phyloP scores from a whole-genome alignment of 2,888 invertebrate species.

The Epirrita christyi region DNA sequence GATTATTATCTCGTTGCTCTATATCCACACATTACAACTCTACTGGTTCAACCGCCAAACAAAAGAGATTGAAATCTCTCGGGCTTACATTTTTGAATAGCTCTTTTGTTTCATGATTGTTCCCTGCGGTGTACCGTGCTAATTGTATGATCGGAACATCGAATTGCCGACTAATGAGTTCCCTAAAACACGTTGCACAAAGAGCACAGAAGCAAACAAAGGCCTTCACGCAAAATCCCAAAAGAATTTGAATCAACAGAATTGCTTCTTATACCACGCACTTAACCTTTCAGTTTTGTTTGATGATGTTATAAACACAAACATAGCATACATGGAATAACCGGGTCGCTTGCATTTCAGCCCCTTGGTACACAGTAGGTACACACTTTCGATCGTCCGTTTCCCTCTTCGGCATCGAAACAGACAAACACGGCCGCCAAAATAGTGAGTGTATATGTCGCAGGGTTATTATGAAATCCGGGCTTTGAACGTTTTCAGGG shows the following conservation, averaged over 20 bases:
- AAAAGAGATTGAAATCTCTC: constrained; percentile 22
- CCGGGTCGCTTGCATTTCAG: constrained; percentile 55
- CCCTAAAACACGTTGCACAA: constrained; percentile 64
- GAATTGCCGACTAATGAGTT: constrained; percentile 61
- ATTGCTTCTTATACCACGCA: constrained; percentile 63
- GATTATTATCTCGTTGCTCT: constrained; percentile 17
- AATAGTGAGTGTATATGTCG: constrained; percentile 31
- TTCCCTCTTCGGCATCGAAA: constrained; percentile 31
- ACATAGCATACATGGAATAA: constrained; percentile 48
- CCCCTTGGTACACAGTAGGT: constrained; percentile 30
- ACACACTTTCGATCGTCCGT: constrained; percentile 42
- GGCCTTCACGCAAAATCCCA: constrained; percentile 55
- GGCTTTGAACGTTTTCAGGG: too few relatives aligned
- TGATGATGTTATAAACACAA: constrained; percentile 48
- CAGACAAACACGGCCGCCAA: constrained; percentile 32
- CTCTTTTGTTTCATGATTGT: constrained; percentile 43
- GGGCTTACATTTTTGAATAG: constrained; percentile 20
- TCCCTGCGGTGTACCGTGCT: constrained; percentile 46
- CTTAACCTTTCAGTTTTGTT: constrained; percentile 59
- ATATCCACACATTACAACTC: constrained; percentile 17
- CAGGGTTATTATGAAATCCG: too few relatives aligned
- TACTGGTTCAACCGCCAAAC: background rate
- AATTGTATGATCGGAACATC: constrained; percentile 57
- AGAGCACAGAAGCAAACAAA: constrained; percentile 65
- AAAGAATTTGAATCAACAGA: constrained; percentile 68